Conservation (phyloP, 2,797 vertebrate genomes). For the Acridotheres tristis region DNA sequence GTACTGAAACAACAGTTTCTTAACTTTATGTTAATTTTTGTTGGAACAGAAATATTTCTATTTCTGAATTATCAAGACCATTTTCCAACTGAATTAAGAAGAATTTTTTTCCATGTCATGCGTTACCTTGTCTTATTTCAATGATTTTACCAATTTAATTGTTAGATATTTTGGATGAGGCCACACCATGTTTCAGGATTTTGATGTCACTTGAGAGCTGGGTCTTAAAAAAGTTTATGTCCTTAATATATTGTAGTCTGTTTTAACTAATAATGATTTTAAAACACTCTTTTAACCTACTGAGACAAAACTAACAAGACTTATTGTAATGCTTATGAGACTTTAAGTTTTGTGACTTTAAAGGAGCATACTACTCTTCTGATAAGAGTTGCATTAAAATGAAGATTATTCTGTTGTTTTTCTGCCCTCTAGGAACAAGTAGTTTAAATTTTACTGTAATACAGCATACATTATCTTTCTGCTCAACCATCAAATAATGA, state of each 20-base stretch:
- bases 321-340: background rate
- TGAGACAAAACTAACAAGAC: background rate
- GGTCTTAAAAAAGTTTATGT: background rate
- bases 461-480: background rate
- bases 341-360: background rate
- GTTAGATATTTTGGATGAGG: background rate
- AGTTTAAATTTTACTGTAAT: background rate
- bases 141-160: background rate
- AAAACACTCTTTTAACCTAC: background rate
- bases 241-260: background rate
- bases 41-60: background rate
- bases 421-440: background rate
- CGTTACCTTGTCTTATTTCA: background rate
- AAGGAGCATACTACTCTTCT: background rate
- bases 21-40: background rate
- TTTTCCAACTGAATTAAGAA: background rate
- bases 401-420: background rate
- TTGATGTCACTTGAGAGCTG: background rate
- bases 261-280: background rate
- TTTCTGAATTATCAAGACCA: background rate
- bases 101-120: background rate
- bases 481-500: background rate
- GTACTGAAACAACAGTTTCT: background rate
- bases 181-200: background rate
- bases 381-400: background rate